These are phyloP conservation scores for Stenodera caucasica DNA, from an alignment of 2,888 invertebrate species.

Conservation along the genomic window DNA sequence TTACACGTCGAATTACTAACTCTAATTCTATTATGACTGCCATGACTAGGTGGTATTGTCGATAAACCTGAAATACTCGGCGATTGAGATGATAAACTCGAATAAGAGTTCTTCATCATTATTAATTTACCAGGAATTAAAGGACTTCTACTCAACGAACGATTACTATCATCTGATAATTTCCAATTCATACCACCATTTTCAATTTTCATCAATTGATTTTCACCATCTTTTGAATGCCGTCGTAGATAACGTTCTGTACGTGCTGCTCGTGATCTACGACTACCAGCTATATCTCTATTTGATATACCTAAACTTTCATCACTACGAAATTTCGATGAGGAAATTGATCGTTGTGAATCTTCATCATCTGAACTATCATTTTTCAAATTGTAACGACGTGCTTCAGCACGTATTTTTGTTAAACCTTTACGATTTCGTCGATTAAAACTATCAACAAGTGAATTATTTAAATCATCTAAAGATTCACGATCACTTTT, in stretches of 20 bases:
- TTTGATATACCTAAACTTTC: conserved; percentile 61
- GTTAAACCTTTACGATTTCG: conserved; percentile 63
- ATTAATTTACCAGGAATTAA: conserved; percentile 33
- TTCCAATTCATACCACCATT: conserved; percentile 35
- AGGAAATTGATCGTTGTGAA: conserved; percentile 69
- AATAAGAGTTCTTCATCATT: conserved; percentile 34
- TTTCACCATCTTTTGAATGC: conserved; percentile 71
- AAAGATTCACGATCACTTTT: conserved; percentile 30
- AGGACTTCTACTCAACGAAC: conserved; percentile 47
- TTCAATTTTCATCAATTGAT: conserved; percentile 49
- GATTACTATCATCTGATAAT: conserved; percentile 39
- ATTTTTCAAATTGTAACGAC: conserved; percentile 62
- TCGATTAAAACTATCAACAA: conserved; percentile 59
- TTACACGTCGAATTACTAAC: conserved; percentile 47
- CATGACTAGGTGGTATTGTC: conserved; percentile 53
- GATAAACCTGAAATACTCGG: conserved; percentile 48
- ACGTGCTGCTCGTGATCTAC: conserved; percentile 71
- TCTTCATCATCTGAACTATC: conserved; percentile 76
- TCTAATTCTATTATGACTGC: conserved; percentile 42
- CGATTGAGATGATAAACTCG: conserved; percentile 39
- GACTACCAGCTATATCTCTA: conserved; percentile 61
- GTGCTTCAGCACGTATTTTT: conserved; percentile 70
- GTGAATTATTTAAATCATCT: conserved; percentile 37
- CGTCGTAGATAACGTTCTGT: conserved; percentile 80
- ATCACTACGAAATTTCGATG: conserved; percentile 69